Base-by-base conservation (phyloP, 2,888 invertebrate genomes). In the Abscondita cerata region DNA sequence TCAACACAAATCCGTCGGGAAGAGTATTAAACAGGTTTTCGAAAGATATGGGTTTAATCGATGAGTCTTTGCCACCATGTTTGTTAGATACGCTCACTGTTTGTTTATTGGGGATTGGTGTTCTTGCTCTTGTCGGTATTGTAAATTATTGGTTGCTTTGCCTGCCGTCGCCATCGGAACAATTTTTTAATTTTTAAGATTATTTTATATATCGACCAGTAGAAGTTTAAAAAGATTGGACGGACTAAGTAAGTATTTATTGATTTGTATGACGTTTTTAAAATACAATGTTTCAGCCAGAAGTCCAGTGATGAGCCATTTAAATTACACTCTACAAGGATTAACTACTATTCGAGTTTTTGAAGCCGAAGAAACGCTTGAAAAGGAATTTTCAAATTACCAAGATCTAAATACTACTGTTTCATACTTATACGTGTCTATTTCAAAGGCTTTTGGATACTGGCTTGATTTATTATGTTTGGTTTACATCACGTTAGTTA, bases 281-380 rank as follows among this genome's bases (percentile, higher is more conserved):
- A 20, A 48, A 48, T 16, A 15, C n/a, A 20, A 4, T n/a, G n/a
- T 75, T 73, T 31, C 77, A 92, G 92, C 89, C 56, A 86, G 91
- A 58, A 92, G 91, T 73, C 93, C 93, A 0, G 86, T 94, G 1
- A 92, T 61, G 50, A 44, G 40, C 1, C 96, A 97, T 76, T 82
- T 98, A 72, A 93, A 90, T 74, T 92, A 95, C 19, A 89, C 95
- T 0, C 83, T 98, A 4, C 91, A 93, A 77, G 98, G 98, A 0
- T 83, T 98, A 64, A 88, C 94, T 0, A 96, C 96, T 0, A 95
- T 98, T 46, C 85, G 98, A 54, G 93, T 96, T 0, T 96, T 93
- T 76, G 87, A 87, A 3, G 93, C 93, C 0, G 91, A 95, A 76
- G 85, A 87, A 52, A 86, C 90, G 19, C 87, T 97, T 41, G 87